Evolutionary conservation across 2,113 vertebrate genomes (phyloP).

Genomic region (Oenanthe melanoleuca): DNA sequence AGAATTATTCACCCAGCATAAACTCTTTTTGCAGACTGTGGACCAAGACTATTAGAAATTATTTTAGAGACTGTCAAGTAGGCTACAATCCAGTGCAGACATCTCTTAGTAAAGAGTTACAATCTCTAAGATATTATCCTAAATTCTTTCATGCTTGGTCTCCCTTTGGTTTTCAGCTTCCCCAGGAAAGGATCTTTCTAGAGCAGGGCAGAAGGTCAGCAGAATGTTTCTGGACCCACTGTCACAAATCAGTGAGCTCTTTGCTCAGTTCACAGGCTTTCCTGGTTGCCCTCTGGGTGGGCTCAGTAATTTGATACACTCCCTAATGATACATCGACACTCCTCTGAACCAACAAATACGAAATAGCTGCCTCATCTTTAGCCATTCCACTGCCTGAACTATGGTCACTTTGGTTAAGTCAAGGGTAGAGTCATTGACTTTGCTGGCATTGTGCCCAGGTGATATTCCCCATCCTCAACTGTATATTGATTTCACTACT

Average conservation of each 20-base stretch:
- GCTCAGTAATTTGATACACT: not conserved
- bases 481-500: not conserved
- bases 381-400: not conserved
- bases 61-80: not conserved
- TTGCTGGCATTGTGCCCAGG: not conserved
- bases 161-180: not conserved
- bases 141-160: not conserved
- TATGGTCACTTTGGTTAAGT: not conserved
- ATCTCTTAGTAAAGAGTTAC: not conserved
- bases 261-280: not conserved
- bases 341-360: not conserved
- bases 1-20: not conserved
- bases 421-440: not conserved
- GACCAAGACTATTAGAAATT: not conserved
- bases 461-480: not conserved
- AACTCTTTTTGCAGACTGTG: not conserved
- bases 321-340: not conserved
- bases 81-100: not conserved
- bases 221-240: not conserved
- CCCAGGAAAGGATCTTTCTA: not conserved
- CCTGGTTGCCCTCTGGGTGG: not conserved
- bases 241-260: not conserved
- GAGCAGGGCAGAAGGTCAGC: not conserved
- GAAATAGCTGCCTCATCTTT: not conserved
- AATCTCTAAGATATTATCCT: not conserved